Evolutionary conservation across 2,888 invertebrate genomes (phyloP).

Genomic region (Shargacucullia verbasci): DNA sequence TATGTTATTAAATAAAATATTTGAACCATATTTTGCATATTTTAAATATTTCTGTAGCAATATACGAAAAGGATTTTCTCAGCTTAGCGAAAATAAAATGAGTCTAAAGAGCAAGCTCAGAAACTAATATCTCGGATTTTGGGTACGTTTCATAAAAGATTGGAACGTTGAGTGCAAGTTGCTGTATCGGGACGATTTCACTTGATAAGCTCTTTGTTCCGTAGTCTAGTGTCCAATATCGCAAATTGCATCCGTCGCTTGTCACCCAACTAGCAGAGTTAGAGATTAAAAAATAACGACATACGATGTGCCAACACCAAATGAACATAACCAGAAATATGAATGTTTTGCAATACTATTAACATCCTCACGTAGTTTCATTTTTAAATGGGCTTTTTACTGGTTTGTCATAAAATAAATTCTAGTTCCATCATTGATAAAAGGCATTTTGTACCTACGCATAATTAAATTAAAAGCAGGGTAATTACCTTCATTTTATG

Average conservation of each 20-base stretch:
- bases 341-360: neutral
- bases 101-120: neutral
- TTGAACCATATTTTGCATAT: neutral
- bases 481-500: too few relatives aligned
- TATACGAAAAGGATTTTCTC: neutral
- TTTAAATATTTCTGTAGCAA: neutral
- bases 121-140: slow-evolving; percentile 18
- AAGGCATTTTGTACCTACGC: too few relatives aligned
- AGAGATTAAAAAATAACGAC: slow-evolving; percentile 20
- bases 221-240: slow-evolving; percentile 35
- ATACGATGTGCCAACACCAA: neutral
- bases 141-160: slow-evolving; percentile 17
- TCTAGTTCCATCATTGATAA: too few relatives aligned
- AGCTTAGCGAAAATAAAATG: slow-evolving; percentile 3
- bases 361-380: neutral
- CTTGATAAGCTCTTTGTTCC: slow-evolving; percentile 33
- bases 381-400: neutral
- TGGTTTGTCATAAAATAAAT: too few relatives aligned
- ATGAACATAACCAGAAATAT: slow-evolving; percentile 9
- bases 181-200: slow-evolving; percentile 31
- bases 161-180: slow-evolving; percentile 11
- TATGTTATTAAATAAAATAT: slow-evolving; percentile 3
- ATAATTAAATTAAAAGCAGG: too few relatives aligned
- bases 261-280: slow-evolving; percentile 10
- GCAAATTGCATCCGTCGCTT: slow-evolving; percentile 29